Conservation (phyloP, 2,113 vertebrate species). For the Corythoichthys intestinalis region DNA sequence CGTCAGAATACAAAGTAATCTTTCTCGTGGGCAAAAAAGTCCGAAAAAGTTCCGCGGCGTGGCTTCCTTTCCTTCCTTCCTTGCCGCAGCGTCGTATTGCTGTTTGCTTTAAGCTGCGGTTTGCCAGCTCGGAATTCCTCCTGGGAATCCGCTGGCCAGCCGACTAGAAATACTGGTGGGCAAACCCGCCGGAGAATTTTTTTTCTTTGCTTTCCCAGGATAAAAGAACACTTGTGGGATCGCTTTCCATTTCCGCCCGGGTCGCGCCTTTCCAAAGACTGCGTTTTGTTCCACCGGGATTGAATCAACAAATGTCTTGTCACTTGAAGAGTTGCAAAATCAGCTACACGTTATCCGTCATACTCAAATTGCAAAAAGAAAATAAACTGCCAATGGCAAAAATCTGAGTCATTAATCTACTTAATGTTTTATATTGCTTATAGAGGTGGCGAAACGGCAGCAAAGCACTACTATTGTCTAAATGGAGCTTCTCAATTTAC, state of each 20-base stretch:
- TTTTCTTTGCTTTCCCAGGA: slow-evolving; percentile 30
- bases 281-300: slow-evolving; percentile 10
- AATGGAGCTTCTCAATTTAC: no score
- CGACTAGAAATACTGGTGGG: slow-evolving; percentile 41
- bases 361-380: no score
- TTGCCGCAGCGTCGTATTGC: slow-evolving; percentile 40
- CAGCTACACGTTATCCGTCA: neutral
- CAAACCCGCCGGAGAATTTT: slow-evolving; percentile 36
- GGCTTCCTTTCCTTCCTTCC: neutral
- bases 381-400: no score
- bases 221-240: slow-evolving; percentile 29
- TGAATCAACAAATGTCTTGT: slow-evolving; percentile 19
- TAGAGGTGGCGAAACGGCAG: no score
- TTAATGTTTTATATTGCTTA: no score
- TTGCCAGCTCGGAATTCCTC: slow-evolving; percentile 41
- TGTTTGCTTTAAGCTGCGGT: slow-evolving; percentile 46
- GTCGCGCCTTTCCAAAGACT: slow-evolving; percentile 19
- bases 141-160: slow-evolving; percentile 22
- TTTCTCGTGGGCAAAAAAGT: neutral
- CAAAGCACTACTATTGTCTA: no score
- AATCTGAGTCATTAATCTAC: no score
- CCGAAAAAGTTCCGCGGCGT: neutral
- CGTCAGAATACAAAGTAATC: neutral
- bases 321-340: slow-evolving; percentile 1
- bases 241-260: slow-evolving; percentile 17